A percentile compares a stretch with the other conserved stretches of the same genome.
These are phyloP conservation scores for Oxyura jamaicensis DNA, from an alignment of 2,113 vertebrate species.

Conservation along the genomic window DNA sequence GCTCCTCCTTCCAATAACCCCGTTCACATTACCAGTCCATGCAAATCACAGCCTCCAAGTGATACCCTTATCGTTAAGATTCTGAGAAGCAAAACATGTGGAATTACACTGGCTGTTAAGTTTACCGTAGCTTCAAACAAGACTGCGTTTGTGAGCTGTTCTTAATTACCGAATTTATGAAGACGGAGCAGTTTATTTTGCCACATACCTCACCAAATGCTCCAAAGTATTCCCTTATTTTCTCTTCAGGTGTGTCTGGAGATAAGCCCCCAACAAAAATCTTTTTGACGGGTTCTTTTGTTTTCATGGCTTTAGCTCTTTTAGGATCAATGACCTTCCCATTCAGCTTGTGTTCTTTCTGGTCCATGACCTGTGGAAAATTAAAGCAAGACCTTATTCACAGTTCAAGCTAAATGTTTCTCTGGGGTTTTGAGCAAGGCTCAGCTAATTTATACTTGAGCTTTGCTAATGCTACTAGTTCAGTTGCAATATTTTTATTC, in stretches of 20 bases:
- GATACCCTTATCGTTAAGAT: not conserved
- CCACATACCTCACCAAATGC: constrained; percentile 91
- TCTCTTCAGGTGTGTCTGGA: constrained; percentile 97
- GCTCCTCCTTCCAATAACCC: not conserved
- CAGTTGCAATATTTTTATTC: not conserved
- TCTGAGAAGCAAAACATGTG: not conserved
- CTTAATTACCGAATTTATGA: not conserved
- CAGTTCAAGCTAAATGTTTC: not conserved
- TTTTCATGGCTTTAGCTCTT: constrained; percentile 99
- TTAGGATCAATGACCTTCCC: constrained; percentile 99
- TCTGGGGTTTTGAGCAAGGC: not conserved
- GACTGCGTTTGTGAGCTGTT: not conserved
- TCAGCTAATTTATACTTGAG: not conserved
- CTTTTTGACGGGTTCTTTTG: constrained; percentile 97
- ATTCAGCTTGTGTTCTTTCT: constrained; percentile 98
- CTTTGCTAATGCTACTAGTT: not conserved
- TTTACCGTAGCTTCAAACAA: not conserved
- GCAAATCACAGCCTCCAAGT: not conserved
- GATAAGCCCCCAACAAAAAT: constrained; percentile 98
- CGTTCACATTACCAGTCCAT: not conserved
- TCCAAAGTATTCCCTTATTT: constrained; percentile 96
- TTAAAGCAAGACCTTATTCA: not conserved
- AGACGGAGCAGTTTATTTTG: not conserved
- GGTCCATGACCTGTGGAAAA: constrained; percentile 88
- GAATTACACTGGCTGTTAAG: not conserved